Evolutionary conservation across 2,113 vertebrate species (phyloP), one percentile per base, ranked within the genome.

Genomic region (Thermophis baileyi): DNA sequence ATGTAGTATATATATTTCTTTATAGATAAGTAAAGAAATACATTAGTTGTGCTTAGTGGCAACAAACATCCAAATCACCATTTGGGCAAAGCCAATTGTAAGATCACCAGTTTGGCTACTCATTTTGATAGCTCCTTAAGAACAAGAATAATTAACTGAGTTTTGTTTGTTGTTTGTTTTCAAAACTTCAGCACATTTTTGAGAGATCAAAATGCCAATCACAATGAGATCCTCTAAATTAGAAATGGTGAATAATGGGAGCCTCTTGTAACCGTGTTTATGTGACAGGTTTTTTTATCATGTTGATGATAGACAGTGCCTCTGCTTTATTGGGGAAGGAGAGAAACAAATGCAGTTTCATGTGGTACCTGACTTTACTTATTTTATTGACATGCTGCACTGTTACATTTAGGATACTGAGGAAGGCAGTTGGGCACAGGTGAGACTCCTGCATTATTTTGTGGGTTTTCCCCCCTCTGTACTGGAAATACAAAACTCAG

Each of bases 361-460:
- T 10, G 87, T 63, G 30, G 74, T 69, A 90, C 89, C 94, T 98
- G 95, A 98, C 92, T 94, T 91, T 69, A 51, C 93, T 98, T 96
- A 89, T 98, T 97, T 94, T 96, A 49, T 96, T 97, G 97, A 96
- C 98, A 98, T 93, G 98, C 99, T 97, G 98, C 98, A 16, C 93
- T 44, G 95, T 96, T 96, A 95, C 95, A 49, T 95, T 96, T 97
- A 99, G 99, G 99, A 99, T 95, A 99, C 98, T 97, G 99, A 99
- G 97, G 99, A 99, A 96, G 99, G 99, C 96, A 99, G 99, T 98
- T 99, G 99, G 99, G 99, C 99, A 91, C 99, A 99, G 99, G 99
- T 99, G 98, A 99, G 99, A 95, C 69, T 88, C 53, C n/a, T 0
- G 0, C 30, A 92, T 93, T 53, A 47, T n/a, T 87, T 3, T 55